Percentiles rank a stretch among this genome's conserved stretches.
Conservation (phyloP, 2,888 invertebrate genomes). For the Diogma glabrata region DNA sequence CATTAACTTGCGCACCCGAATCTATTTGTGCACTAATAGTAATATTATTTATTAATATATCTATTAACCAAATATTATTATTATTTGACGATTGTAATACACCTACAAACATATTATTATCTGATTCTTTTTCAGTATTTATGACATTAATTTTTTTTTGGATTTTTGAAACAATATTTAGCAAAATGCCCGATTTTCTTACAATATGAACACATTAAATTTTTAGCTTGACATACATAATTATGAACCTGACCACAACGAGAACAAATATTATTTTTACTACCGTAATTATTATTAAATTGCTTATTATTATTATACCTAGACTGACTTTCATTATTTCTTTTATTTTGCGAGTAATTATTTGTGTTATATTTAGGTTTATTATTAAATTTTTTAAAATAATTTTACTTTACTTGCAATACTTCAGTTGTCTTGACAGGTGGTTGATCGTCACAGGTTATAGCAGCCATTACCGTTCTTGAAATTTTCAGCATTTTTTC, state of each 20-base stretch:
- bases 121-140: too few species aligned
- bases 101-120: too few species aligned
- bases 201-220: not conserved
- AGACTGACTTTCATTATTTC: not conserved
- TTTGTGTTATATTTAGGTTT: not conserved
- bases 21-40: not conserved
- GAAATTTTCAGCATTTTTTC: not conserved
- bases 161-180: not conserved
- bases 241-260: too few species aligned
- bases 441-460: not conserved
- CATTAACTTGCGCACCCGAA: not conserved
- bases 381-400: not conserved
- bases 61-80: not conserved
- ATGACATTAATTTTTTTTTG: not conserved
- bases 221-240: too few species aligned
- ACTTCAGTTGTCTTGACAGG: too few species aligned
- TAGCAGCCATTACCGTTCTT: not conserved
- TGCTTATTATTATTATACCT: not conserved
- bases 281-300: not conserved
- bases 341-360: too few species aligned
- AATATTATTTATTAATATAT: not conserved
- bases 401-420: not conserved
- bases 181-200: not conserved
- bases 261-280: too few species aligned
- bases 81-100: slow-evolving; percentile 5